Evolutionary conservation across 2,797 vertebrate species (phyloP), one percentile per base, ranked within the genome.

Genomic region (Botia almorhae): DNA sequence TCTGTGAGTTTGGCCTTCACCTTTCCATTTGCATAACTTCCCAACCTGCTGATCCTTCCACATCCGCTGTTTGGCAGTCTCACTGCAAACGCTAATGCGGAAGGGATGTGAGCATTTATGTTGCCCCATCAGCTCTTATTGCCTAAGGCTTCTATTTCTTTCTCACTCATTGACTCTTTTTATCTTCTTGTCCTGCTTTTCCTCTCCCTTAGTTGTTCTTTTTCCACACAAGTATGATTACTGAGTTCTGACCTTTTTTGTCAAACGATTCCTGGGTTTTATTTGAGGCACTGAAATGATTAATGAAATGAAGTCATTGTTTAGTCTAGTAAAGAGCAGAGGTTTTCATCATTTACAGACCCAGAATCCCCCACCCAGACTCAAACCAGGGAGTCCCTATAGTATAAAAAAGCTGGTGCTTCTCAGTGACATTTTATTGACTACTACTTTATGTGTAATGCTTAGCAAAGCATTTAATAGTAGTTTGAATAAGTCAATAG

Each of bases 11-110:
- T 79, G 76, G 60, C 2, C 61, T 79, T 81, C 82, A 72, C 63
- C 43, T 76, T 74, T 16, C 36, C 51, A 51, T 82, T 84, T 69
- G 69, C 78, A 64, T 77, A 55, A 86, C 77, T 80, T 82, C 79
- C 64, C 72, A 83, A 72, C 55, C 58, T 60, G 16, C 70, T 71
- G 61, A 80, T 81, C 71, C 78, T 60, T 46, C 43, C 68, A 76
- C 51, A 72, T 61, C 73, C 76, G 68, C 81, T 71, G 43, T 29
- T 74, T 84, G 83, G 70, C 72, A 61, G 61, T 82, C 53, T 60
- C 55, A 75, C 72, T 65, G 83, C 60, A 75, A 71, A 82, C 65
- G 36, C 51, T 78, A 73, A 84, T 84, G 68, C 58, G 14, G 23
- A 74, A 50, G 69, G 76, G 70, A 83, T 81, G 72, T 56, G 51